These are phyloP conservation scores for Megathymus violae DNA, from an alignment of 1,140 invertebrate genomes.

Conservation along the genomic window DNA sequence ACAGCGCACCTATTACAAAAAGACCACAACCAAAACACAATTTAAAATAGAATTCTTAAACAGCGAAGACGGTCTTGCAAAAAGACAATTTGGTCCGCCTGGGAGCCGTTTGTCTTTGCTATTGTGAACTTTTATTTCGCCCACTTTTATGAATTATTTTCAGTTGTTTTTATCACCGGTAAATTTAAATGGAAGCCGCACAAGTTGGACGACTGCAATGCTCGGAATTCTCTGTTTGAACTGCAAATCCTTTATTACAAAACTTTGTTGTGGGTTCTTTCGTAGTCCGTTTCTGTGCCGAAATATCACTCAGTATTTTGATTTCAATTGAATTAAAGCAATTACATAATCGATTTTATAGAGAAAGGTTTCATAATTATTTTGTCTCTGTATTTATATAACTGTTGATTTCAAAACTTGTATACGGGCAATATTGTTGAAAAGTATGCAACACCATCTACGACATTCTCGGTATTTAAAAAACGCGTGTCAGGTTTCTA, in stretches of 20 bases:
- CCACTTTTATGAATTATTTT: slow-evolving; percentile 80
- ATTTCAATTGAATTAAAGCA: background rate
- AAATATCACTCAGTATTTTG: slow-evolving; percentile 23
- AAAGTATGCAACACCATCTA: too few relatives aligned
- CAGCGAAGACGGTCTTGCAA: slow-evolving; percentile 69
- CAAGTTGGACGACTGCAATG: slow-evolving; percentile 44
- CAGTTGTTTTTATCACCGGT: slow-evolving; percentile 77
- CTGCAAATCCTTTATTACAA: slow-evolving; percentile 33
- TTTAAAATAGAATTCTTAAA: slow-evolving; percentile 82
- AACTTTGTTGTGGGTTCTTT: slow-evolving; percentile 20
- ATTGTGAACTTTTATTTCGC: slow-evolving; percentile 78
- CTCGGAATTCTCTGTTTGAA: slow-evolving; percentile 51
- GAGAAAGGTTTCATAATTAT: too few relatives aligned
- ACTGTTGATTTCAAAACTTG: too few relatives aligned
- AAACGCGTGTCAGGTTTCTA: too few relatives aligned
- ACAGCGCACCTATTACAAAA: slow-evolving; percentile 61
- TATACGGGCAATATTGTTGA: too few relatives aligned
- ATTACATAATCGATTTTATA: too few relatives aligned
- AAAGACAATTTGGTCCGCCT: slow-evolving; percentile 76
- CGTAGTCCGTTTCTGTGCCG: slow-evolving; percentile 17
- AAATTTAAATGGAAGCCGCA: slow-evolving; percentile 64
- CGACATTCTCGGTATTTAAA: too few relatives aligned
- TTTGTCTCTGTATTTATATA: too few relatives aligned
- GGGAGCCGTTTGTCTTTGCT: slow-evolving; percentile 76
- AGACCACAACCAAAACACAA: slow-evolving; percentile 75